Conservation (phyloP, 2,797 vertebrate species). For the Falco cherrug region DNA sequence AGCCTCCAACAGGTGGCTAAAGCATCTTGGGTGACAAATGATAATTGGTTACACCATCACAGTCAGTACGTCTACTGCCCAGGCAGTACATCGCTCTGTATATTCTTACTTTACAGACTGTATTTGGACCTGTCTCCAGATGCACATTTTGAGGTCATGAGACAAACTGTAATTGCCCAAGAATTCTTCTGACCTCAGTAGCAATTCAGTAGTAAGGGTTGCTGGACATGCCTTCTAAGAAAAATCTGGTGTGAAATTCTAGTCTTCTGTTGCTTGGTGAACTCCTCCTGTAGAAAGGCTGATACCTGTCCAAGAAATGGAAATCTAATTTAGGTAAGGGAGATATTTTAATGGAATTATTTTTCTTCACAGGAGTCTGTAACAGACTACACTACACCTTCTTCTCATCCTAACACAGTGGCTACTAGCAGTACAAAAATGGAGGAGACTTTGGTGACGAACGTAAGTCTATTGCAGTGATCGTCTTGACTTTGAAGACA, state of each 20-base stretch:
- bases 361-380: constrained; percentile 89
- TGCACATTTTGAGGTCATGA: not conserved
- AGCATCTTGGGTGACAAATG: not conserved
- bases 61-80: not conserved
- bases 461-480: constrained; percentile 84
- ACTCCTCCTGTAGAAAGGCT: constrained; percentile 4
- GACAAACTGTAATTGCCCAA: not conserved
- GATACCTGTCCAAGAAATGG: not conserved
- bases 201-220: not conserved
- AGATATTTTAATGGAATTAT: constrained; percentile 68
- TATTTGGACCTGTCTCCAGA: not conserved
- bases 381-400: constrained; percentile 96
- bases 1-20: not conserved
- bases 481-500: constrained; percentile 59
- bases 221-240: not conserved
- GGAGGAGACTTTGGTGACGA: constrained; percentile 94
- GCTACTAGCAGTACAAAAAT: constrained; percentile 90
- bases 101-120: not conserved
- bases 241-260: not conserved
- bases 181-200: not conserved
- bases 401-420: constrained; percentile 92
- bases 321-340: constrained; percentile 53
- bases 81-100: not conserved
- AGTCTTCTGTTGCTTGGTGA: not conserved
- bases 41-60: not conserved